Conservation (phyloP, 2,113 vertebrate species). For the Colistium nudipinnis region DNA sequence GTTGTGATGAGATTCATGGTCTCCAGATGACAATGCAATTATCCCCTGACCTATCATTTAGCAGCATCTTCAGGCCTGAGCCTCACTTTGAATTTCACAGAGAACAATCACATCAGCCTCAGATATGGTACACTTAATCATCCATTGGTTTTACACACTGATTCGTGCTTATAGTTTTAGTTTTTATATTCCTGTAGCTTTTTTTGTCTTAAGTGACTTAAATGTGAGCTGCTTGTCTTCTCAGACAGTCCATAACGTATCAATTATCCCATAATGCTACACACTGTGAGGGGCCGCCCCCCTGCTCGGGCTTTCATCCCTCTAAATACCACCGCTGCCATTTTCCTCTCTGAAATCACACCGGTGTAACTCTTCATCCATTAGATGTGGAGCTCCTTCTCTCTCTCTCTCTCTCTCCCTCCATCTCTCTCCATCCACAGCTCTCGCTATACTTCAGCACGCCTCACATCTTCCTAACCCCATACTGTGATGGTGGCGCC, state of each 20-base stretch:
- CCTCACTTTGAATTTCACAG: neutral
- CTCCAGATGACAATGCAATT: neutral
- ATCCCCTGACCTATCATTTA: neutral
- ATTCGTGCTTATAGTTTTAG: neutral
- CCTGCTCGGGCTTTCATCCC: conserved; percentile 20
- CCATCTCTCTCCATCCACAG: conserved; percentile 18
- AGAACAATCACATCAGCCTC: neutral
- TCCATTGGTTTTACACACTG: neutral
- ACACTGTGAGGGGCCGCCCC: conserved; percentile 1
- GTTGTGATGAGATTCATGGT: neutral
- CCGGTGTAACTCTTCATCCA: conserved; percentile 21
- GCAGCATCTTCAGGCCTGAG: neutral
- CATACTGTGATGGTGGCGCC: conserved; percentile 63
- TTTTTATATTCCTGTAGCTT: neutral
- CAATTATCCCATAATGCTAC: conserved; percentile 53
- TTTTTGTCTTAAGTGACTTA: neutral
- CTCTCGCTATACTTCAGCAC: conserved; percentile 38
- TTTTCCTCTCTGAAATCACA: conserved; percentile 11
- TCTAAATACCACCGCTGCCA: conserved; percentile 39
- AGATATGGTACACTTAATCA: neutral
- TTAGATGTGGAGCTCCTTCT: conserved; percentile 39
- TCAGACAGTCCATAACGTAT: conserved; percentile 20
- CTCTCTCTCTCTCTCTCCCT: conserved; percentile 35
- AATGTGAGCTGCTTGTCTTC: conserved; percentile 13
- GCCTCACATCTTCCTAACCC: conserved; percentile 65